These are phyloP conservation scores for Varecia variegata DNA, from an alignment of 2,797 vertebrate species.

Conservation along the genomic window DNA sequence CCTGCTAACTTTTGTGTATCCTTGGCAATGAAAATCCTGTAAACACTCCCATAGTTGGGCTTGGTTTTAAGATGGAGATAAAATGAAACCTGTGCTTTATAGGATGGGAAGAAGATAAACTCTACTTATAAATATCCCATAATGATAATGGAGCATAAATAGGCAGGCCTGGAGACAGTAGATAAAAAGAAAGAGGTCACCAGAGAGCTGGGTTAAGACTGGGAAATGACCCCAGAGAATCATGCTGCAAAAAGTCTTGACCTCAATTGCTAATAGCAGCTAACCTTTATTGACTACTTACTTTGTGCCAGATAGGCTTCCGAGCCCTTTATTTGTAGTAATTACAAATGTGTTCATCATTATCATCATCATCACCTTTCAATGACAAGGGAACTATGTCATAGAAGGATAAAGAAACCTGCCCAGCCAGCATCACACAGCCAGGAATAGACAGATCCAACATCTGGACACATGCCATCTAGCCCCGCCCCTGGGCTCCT, in stretches of 20 bases:
- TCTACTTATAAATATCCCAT: background rate
- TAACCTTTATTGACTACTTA: background rate
- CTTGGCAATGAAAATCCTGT: background rate
- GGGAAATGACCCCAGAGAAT: slow-evolving; percentile 2
- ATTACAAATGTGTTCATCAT: background rate
- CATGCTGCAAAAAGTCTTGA: background rate
- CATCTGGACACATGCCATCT: fast-evolving
- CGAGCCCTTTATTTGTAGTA: background rate
- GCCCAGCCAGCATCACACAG: background rate
- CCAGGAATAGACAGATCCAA: background rate
- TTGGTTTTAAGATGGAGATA: slow-evolving; percentile 4
- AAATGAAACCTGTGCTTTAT: background rate
- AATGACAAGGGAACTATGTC: background rate
- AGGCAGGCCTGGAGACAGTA: background rate
- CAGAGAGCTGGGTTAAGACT: background rate
- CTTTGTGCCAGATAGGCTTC: background rate
- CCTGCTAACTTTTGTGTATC: background rate
- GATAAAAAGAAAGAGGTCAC: background rate
- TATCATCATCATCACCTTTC: background rate
- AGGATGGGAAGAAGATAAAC: background rate
- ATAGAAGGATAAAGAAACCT: background rate
- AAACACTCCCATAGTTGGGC: background rate
- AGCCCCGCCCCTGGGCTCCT: background rate
- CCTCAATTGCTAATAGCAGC: background rate
- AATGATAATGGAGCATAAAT: background rate